phyloP scores from a whole-genome alignment of 2,797 vertebrate species.

The Neopelma chrysocephalum region DNA sequence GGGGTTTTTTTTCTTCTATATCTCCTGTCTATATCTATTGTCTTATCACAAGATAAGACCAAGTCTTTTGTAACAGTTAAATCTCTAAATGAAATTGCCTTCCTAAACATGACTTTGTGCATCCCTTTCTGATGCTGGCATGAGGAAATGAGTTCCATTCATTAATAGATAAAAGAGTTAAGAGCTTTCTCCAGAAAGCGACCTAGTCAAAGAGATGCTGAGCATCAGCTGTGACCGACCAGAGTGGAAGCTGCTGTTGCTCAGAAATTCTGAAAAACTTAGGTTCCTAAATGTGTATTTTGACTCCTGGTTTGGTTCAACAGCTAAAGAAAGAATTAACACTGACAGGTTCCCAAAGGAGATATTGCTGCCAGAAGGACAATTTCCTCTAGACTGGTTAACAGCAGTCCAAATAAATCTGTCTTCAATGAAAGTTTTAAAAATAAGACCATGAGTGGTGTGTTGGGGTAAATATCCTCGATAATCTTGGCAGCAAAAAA shows the following conservation, averaged over 20 bases:
- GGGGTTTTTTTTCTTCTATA: neutral
- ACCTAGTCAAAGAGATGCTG: neutral
- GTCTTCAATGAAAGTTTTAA: constrained; percentile 40
- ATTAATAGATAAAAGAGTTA: neutral
- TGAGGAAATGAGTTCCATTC: neutral
- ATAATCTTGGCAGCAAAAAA: constrained; percentile 6
- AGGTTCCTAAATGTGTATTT: constrained; percentile 12
- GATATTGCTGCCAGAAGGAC: constrained; percentile 42
- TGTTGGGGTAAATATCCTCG: neutral
- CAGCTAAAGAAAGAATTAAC: constrained; percentile 27
- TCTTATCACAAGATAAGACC: neutral
- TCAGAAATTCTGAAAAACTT: constrained; percentile 16
- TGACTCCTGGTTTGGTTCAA: constrained; percentile 49
- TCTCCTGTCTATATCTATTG: neutral
- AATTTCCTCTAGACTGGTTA: constrained; percentile 56
- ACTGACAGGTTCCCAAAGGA: constrained; percentile 26
- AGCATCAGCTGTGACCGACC: neutral
- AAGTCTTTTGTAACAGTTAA: neutral
- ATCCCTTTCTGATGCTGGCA: neutral
- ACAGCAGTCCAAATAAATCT: constrained; percentile 25
- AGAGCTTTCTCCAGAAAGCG: neutral
- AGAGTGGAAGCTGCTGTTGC: neutral
- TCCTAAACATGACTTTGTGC: neutral
- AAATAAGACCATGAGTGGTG: neutral
- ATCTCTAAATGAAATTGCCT: neutral